Evolutionary conservation across 2,113 vertebrate genomes (phyloP).

Genomic region (Tringa solitaria): DNA sequence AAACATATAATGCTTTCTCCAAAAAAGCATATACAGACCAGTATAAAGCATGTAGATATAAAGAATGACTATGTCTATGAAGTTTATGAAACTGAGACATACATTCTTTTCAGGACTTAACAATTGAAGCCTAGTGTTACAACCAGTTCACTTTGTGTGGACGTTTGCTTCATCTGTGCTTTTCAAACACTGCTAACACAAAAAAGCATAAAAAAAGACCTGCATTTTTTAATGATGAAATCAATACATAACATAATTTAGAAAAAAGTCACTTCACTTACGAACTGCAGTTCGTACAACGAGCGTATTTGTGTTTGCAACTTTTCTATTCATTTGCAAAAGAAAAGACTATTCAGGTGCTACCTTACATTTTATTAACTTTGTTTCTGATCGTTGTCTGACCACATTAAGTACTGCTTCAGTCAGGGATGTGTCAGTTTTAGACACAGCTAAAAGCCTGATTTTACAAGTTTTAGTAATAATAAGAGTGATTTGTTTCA

Average conservation of each 20-base stretch:
- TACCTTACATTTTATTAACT: not conserved
- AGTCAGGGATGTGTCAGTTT: not conserved
- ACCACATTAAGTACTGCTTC: not conserved
- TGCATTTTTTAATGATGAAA: not conserved
- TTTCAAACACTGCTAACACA: not conserved
- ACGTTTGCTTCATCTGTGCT: not conserved
- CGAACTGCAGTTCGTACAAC: not conserved
- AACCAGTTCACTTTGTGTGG: not conserved
- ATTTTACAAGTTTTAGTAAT: not conserved
- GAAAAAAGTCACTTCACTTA: not conserved
- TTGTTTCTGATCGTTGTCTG: not conserved
- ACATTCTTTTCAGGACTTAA: not conserved
- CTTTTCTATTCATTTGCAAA: not conserved
- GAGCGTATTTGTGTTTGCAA: not conserved
- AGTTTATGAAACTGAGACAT: not conserved
- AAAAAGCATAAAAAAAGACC: not conserved
- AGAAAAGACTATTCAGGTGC: not conserved
- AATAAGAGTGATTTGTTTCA: not conserved
- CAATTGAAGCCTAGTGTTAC: not conserved
- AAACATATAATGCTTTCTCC: not conserved
- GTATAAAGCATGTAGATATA: not conserved
- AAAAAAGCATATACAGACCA: not conserved
- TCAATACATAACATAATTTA: not conserved
- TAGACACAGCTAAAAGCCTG: not conserved
- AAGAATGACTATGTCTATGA: not conserved